Evolutionary conservation across 2,113 vertebrate genomes (phyloP).

Genomic region (Alces alces): DNA sequence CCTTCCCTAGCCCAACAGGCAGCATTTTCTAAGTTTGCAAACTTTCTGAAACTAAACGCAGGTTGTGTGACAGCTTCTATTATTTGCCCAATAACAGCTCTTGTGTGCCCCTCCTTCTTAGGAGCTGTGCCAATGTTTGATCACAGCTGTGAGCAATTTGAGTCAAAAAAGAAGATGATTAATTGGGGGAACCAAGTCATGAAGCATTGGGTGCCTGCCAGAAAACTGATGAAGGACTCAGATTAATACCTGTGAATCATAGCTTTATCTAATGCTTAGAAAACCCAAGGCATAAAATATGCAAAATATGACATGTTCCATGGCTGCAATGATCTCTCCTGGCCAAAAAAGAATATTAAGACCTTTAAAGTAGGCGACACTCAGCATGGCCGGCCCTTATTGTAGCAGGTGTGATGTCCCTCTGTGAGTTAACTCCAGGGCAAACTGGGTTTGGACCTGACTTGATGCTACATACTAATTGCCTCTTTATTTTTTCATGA

Average conservation of each 20-base stretch:
- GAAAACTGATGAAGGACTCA: conserved; percentile 35
- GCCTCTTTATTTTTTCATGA: conserved; percentile 50
- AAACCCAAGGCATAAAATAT: conserved; percentile 24
- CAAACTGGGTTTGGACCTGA: conserved; percentile 38
- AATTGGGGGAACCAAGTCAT: conserved; percentile 49
- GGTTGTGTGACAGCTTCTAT: conserved; percentile 55
- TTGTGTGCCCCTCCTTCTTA: conserved; percentile 47
- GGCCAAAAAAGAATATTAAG: conserved; percentile 17
- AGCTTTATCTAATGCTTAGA: conserved; percentile 39
- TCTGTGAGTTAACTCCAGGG: neutral
- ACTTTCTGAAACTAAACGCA: conserved; percentile 62
- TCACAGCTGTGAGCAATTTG: conserved; percentile 64
- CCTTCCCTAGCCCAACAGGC: conserved; percentile 1
- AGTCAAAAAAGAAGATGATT: conserved; percentile 58
- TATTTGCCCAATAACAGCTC: conserved; percentile 52
- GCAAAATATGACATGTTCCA: conserved; percentile 6
- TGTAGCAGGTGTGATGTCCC: neutral
- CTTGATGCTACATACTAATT: conserved; percentile 32
- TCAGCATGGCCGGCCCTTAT: neutral
- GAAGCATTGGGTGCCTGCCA: neutral
- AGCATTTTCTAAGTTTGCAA: conserved; percentile 54
- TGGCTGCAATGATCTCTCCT: neutral
- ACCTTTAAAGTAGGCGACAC: neutral
- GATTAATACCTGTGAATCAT: conserved; percentile 47
- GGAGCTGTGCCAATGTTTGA: conserved; percentile 52